A percentile compares a stretch with the other conserved stretches of the same genome.
phyloP scores from a whole-genome alignment of 2,113 vertebrate species.

The Beaufortia kweichowensis region DNA sequence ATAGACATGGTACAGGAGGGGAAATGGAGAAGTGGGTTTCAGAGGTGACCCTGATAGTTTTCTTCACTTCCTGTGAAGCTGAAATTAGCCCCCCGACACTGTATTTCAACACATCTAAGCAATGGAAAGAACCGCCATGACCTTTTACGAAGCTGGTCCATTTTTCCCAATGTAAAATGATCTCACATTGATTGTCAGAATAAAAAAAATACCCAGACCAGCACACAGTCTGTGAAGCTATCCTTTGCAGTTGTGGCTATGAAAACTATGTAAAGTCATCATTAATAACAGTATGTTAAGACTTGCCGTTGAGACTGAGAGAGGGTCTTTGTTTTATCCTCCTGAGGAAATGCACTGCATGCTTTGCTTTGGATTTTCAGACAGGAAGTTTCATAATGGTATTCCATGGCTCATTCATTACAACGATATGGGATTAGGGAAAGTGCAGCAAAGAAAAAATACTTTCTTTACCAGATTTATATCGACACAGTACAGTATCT shows the following conservation, averaged over 20 bases:
- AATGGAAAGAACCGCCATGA: background rate
- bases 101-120: conserved; percentile 3
- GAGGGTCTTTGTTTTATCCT: background rate
- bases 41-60: conserved; percentile 62
- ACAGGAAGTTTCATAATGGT: background rate
- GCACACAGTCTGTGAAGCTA: background rate
- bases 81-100: conserved; percentile 50
- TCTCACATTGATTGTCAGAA: conserved; percentile 1
- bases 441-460: background rate
- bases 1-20: conserved; percentile 4
- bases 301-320: background rate
- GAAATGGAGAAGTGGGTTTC: conserved; percentile 49
- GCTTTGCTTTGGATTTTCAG: conserved; percentile 3
- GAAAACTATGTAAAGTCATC: background rate
- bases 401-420: background rate
- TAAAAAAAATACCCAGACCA: background rate
- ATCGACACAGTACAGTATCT: background rate
- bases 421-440: background rate
- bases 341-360: conserved; percentile 14
- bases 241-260: background rate
- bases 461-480: background rate
- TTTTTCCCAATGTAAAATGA: background rate
- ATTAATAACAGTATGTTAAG: background rate
- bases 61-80: conserved; percentile 58
- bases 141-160: background rate